Evolutionary conservation across 2,888 invertebrate species (phyloP).

Genomic region (Auanema freiburgensis): DNA sequence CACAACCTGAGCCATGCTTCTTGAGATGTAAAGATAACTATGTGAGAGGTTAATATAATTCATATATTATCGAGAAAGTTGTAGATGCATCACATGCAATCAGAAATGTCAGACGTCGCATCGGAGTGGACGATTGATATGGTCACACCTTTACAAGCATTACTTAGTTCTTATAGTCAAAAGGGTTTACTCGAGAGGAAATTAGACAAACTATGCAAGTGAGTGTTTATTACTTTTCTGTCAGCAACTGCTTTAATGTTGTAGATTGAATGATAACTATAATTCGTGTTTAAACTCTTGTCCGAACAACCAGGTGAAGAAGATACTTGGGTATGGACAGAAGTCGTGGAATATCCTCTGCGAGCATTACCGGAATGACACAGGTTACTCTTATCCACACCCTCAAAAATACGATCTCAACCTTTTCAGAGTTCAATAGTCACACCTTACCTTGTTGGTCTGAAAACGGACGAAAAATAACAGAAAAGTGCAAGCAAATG

Average conservation of each 20-base stretch:
- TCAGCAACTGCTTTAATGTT: background rate
- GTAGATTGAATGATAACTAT: constrained; percentile 42
- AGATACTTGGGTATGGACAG: constrained; percentile 46
- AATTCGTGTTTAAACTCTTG: constrained; percentile 42
- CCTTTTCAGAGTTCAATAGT: background rate
- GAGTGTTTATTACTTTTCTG: background rate
- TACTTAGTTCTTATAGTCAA: constrained; percentile 30
- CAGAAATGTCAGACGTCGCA: constrained; percentile 38
- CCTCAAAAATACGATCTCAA: background rate
- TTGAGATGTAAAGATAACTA: constrained; percentile 57
- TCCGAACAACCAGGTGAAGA: constrained; percentile 39
- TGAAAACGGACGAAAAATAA: constrained; percentile 27
- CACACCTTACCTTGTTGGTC: constrained; percentile 35
- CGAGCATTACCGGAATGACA: constrained; percentile 43
- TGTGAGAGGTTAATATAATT: constrained; percentile 32
- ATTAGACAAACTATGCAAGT: constrained; percentile 37
- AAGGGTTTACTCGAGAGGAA: constrained; percentile 21
- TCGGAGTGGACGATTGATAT: constrained; percentile 49
- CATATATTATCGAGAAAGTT: constrained; percentile 17
- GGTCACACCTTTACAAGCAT: constrained; percentile 51
- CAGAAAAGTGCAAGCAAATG: constrained; percentile 24
- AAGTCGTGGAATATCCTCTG: constrained; percentile 50
- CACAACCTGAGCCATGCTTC: constrained; percentile 45
- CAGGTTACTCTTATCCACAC: constrained; percentile 26
- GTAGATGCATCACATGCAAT: constrained; percentile 56